Evolutionary conservation across 2,888 invertebrate species (phyloP).

Genomic region (Chymomyza fuscimana): DNA sequence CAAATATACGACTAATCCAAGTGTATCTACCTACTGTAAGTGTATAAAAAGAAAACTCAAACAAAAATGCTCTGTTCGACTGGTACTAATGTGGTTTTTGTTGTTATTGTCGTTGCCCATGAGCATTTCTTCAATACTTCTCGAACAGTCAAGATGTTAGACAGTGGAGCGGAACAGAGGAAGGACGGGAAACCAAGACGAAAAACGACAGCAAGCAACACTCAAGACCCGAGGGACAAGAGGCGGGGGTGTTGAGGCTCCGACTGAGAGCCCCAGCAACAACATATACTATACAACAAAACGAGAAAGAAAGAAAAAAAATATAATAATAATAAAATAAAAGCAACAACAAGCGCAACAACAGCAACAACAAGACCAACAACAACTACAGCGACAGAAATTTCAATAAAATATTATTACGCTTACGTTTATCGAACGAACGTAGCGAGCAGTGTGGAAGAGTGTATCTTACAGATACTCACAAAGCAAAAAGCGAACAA

Average conservation of each 20-base stretch:
- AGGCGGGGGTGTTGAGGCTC: conserved; percentile 8
- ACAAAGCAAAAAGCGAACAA: conserved; percentile 19
- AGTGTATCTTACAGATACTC: conserved; percentile 71
- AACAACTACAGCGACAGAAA: conserved; percentile 63
- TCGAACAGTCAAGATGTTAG: conserved; percentile 13
- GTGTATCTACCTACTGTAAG: neutral
- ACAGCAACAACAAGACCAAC: conserved; percentile 25
- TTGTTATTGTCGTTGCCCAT: conserved; percentile 24
- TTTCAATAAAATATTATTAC: conserved; percentile 79
- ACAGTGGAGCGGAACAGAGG: conserved; percentile 2
- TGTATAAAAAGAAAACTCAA: conserved; percentile 4
- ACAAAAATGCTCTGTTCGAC: neutral
- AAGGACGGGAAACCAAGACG: neutral
- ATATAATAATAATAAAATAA: conserved; percentile 27
- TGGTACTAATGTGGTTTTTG: neutral
- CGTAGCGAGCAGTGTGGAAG: conserved; percentile 31
- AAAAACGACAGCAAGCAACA: conserved; percentile 5
- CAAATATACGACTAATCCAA: neutral
- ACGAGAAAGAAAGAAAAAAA: conserved; percentile 25
- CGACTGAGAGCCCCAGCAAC: conserved; percentile 27
- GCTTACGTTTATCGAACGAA: conserved; percentile 75
- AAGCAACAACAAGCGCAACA: conserved; percentile 24
- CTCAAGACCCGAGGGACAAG: conserved; percentile 7
- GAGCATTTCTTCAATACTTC: conserved; percentile 42
- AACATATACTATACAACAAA: neutral